phyloP scores from a whole-genome alignment of 1,140 invertebrate genomes.

The Lanistes nyassanus region DNA sequence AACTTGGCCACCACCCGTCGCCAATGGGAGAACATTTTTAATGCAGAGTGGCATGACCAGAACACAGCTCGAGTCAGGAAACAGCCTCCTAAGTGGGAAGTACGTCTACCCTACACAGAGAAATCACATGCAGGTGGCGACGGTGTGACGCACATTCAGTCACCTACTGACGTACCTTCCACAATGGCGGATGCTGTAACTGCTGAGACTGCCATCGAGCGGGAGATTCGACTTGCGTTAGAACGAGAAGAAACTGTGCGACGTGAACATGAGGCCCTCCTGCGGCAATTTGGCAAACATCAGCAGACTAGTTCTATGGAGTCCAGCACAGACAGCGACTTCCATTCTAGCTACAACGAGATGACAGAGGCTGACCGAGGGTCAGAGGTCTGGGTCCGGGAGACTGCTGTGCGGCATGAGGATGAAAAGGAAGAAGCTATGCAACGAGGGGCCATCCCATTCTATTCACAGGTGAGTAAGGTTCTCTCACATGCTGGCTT shows the following conservation, averaged over 20 bases:
- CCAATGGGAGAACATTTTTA: conserved; percentile 57
- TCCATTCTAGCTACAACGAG: conserved; percentile 56
- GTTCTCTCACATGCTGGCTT: too few species aligned
- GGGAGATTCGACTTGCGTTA: conserved; percentile 70
- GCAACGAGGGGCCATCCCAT: neutral
- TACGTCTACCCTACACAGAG: conserved; percentile 28
- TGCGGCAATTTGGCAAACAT: neutral
- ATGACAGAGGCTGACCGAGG: conserved; percentile 61
- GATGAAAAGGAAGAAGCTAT: conserved; percentile 36
- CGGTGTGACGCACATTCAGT: conserved; percentile 4
- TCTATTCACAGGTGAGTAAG: neutral
- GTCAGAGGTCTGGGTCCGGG: conserved; percentile 47
- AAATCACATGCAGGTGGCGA: neutral
- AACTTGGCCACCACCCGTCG: conserved; percentile 48
- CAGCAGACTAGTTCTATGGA: conserved; percentile 22
- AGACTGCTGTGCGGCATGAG: conserved; percentile 37
- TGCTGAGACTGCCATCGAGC: conserved; percentile 72
- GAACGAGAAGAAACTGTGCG: conserved; percentile 67
- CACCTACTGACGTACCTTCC: conserved; percentile 27
- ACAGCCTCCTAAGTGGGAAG: conserved; percentile 47
- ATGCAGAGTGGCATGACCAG: conserved; percentile 16
- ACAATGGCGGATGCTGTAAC: conserved; percentile 36
- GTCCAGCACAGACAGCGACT: conserved; percentile 29
- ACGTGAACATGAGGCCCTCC: conserved; percentile 51
- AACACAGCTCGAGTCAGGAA: conserved; percentile 24